phyloP scores from a whole-genome alignment of 2,797 vertebrate genomes.

The Mormyrops boulengeri region DNA sequence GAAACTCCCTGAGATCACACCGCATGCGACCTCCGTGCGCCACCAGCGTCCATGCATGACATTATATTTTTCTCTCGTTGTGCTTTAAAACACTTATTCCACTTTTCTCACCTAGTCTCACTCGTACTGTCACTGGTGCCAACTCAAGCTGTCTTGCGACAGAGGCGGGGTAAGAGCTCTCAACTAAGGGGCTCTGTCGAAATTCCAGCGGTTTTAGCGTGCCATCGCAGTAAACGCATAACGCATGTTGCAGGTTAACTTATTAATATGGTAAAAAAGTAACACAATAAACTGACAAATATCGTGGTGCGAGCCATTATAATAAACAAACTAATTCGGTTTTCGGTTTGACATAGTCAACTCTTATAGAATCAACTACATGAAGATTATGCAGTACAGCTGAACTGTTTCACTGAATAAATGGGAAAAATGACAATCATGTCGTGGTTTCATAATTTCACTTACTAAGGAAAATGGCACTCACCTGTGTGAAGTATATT shows the following conservation, averaged over 20 bases:
- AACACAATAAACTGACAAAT: background rate
- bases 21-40: background rate
- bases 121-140: conserved; percentile 45
- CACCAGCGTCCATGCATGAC: background rate
- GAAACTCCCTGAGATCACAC: conserved; percentile 21
- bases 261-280: background rate
- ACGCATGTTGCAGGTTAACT: background rate
- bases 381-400: background rate
- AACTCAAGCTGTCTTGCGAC: conserved; percentile 54
- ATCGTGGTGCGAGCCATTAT: background rate
- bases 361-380: background rate
- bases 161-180: conserved; percentile 56
- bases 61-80: conserved; percentile 16
- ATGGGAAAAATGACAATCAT: background rate
- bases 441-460: background rate
- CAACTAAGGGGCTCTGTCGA: conserved; percentile 53
- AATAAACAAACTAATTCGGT: background rate
- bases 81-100: conserved; percentile 37
- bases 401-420: background rate
- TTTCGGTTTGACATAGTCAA: background rate
- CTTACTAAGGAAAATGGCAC: background rate
- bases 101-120: conserved; percentile 42
- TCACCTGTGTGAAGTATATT: background rate
- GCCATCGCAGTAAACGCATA: background rate
- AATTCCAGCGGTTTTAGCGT: conserved; percentile 37